phyloP scores from a whole-genome alignment of 1,140 invertebrate species.

The Drosophila sucinea region DNA sequence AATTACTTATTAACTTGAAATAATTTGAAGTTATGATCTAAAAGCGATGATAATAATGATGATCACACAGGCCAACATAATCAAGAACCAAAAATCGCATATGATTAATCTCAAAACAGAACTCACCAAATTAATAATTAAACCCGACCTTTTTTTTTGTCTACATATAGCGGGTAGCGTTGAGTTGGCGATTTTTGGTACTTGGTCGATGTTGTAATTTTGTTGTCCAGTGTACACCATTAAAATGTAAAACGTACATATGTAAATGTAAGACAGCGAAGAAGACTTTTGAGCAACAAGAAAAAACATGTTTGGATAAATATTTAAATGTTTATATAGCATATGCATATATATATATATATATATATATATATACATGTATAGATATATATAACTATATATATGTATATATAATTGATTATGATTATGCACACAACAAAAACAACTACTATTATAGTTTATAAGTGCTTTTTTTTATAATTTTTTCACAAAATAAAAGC shows the following conservation, averaged over 20 bases:
- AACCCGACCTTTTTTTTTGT: neutral
- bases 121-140: neutral
- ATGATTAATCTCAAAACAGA: neutral
- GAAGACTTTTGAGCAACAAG: constrained; percentile 80
- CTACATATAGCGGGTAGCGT: neutral
- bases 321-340: constrained; percentile 78
- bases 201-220: neutral
- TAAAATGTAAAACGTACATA: constrained; percentile 36
- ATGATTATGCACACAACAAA: constrained; percentile 74
- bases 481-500: constrained; percentile 68
- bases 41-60: constrained; percentile 13
- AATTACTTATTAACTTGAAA: constrained; percentile 15
- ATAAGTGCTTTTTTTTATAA: constrained; percentile 77
- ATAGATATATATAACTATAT: constrained; percentile 16
- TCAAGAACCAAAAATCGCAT: neutral
- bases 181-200: constrained; percentile 1
- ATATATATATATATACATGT: neutral
- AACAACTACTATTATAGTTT: constrained; percentile 81
- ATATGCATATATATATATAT: constrained; percentile 7
- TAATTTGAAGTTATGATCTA: constrained; percentile 53
- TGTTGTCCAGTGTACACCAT: constrained; percentile 31
- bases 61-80: constrained; percentile 2
- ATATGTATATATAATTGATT: constrained; percentile 63
- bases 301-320: constrained; percentile 81
- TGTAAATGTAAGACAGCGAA: constrained; percentile 78